Percentiles rank a stretch among this genome's conserved stretches.
Conservation (phyloP, 2,797 vertebrate genomes). For the Eulemur mongoz region DNA sequence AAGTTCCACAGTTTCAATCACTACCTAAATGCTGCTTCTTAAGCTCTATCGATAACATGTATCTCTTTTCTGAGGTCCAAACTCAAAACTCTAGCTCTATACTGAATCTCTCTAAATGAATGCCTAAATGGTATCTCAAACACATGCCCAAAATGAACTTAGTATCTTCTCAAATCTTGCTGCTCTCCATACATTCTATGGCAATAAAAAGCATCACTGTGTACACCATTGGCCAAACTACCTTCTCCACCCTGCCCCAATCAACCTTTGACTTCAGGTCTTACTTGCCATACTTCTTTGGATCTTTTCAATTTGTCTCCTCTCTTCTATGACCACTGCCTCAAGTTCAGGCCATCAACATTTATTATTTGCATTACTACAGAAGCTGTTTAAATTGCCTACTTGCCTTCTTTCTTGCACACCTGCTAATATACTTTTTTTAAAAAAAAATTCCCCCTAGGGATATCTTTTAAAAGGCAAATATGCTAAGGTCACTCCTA, state of each 20-base stretch:
- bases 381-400: background rate
- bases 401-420: background rate
- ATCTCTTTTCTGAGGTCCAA: background rate
- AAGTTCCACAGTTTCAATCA: background rate
- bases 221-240: background rate
- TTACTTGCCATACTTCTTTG: background rate
- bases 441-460: background rate
- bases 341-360: background rate
- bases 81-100: background rate
- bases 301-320: background rate
- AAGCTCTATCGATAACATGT: background rate
- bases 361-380: background rate
- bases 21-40: background rate
- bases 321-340: background rate
- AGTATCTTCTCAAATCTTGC: background rate
- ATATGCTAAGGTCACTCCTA: background rate
- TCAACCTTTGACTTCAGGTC: background rate
- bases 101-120: background rate
- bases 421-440: background rate
- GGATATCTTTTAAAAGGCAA: background rate
- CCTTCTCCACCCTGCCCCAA: background rate
- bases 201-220: background rate
- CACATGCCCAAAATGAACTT: background rate
- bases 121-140: background rate
- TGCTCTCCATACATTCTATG: background rate